A percentile compares a stretch with the other conserved stretches of the same genome.
Evolutionary conservation across 2,113 vertebrate species (phyloP).

Genomic region (Brachyhypopomus gauderio): DNA sequence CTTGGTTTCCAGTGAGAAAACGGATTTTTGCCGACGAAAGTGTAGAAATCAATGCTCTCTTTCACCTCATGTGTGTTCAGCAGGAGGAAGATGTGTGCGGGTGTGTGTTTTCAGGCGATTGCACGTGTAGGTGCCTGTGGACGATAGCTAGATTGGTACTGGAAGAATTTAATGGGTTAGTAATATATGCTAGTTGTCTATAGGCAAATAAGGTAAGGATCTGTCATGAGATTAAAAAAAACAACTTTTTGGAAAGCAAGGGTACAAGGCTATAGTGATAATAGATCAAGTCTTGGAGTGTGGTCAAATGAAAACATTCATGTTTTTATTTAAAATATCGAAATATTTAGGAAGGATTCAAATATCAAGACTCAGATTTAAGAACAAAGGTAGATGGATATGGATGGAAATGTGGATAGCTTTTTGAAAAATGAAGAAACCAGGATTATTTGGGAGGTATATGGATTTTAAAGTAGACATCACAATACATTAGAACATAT

Average conservation of each 20-base stretch:
- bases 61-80: conserved; percentile 46
- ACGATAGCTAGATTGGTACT: conserved; percentile 30
- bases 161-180: conserved; percentile 35
- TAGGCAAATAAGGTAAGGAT: conserved; percentile 8
- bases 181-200: conserved; percentile 10
- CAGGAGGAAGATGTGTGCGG: conserved; percentile 49
- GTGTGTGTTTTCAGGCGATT: conserved; percentile 6
- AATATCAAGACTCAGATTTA: not conserved
- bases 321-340: not conserved
- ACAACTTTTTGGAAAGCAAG: not conserved
- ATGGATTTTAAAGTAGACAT: not conserved
- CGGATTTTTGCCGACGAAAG: conserved; percentile 69
- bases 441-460: not conserved
- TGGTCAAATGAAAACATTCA: not conserved
- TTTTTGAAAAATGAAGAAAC: no score
- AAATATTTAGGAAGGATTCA: not conserved
- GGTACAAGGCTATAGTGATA: not conserved
- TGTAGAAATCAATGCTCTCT: conserved; percentile 72
- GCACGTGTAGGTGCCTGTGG: not conserved
- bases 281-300: not conserved
- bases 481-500: not conserved
- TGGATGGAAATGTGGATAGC: not conserved
- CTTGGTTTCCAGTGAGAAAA: conserved; percentile 73
- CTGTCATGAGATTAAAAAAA: not conserved
- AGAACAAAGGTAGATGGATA: not conserved